Conservation (phyloP, 2,797 vertebrate species). For the Yasuhikotakia modesta region DNA sequence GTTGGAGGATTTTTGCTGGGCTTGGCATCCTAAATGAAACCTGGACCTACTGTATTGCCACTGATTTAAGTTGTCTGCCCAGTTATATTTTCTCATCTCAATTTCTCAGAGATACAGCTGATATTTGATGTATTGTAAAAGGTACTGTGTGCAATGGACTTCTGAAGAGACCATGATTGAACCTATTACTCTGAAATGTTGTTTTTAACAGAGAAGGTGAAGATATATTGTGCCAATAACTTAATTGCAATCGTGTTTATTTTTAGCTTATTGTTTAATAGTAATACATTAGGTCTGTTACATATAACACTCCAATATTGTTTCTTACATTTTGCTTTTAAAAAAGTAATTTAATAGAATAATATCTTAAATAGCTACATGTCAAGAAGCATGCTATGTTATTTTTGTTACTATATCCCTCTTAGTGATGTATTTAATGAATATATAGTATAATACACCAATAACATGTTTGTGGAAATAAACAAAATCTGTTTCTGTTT, state of each 20-base stretch:
- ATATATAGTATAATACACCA: not conserved
- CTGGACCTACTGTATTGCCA: constrained; percentile 36
- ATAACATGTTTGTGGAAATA: constrained; percentile 18
- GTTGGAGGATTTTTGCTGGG: constrained; percentile 96
- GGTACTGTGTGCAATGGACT: constrained; percentile 23
- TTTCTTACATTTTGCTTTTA: constrained; percentile 43
- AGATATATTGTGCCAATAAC: constrained; percentile 22
- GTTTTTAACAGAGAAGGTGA: not conserved
- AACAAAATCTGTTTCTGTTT: constrained; percentile 14
- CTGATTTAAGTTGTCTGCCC: constrained; percentile 9
- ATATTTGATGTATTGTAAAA: constrained; percentile 7
- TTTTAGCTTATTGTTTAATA: not conserved
- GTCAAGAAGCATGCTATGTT: not conserved
- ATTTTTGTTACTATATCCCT: not conserved
- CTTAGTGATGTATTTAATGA: constrained; percentile 13
- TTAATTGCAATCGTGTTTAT: not conserved
- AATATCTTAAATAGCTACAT: constrained; percentile 14
- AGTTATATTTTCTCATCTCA: constrained; percentile 13
- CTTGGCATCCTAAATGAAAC: constrained; percentile 83
- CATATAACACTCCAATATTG: constrained; percentile 17
- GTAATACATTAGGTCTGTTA: not conserved
- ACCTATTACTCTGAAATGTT: constrained; percentile 9
- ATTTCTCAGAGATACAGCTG: constrained; percentile 1
- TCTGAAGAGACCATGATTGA: constrained; percentile 25
- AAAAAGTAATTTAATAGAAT: constrained; percentile 25